These are phyloP conservation scores for Marronus borbonicus DNA, from an alignment of 2,888 invertebrate genomes.

Conservation along the genomic window DNA sequence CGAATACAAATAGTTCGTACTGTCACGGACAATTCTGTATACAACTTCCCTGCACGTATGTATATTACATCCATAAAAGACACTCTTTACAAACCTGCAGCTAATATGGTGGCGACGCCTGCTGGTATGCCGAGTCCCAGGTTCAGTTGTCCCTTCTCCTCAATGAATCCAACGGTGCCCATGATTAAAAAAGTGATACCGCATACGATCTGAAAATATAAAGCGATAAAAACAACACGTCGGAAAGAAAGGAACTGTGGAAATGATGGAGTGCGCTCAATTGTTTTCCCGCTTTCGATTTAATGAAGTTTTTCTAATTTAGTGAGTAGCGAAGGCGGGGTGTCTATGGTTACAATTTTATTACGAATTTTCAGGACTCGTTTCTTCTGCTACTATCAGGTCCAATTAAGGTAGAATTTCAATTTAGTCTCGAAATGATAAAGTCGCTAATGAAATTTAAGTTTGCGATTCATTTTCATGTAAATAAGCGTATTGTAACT, in stretches of 20 bases:
- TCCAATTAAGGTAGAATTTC: conserved; percentile 2
- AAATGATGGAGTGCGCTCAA: background rate
- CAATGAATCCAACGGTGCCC: conserved; percentile 78
- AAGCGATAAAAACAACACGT: conserved; percentile 1
- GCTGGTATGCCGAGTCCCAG: conserved; percentile 77
- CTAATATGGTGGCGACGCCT: conserved; percentile 74
- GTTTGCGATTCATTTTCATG: background rate
- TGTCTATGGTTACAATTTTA: background rate
- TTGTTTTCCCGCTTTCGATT: conserved; percentile 4
- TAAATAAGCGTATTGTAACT: background rate
- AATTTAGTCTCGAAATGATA: background rate
- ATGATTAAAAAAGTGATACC: conserved; percentile 77
- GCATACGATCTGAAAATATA: conserved; percentile 73
- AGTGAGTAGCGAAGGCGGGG: background rate
- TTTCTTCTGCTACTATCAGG: background rate
- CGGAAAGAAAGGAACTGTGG: background rate
- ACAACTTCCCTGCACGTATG: too few species aligned
- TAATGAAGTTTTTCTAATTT: conserved; percentile 22
- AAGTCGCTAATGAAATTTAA: background rate
- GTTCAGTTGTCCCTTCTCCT: conserved; percentile 76
- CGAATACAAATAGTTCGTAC: too few species aligned
- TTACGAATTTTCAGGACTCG: background rate
- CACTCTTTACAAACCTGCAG: conserved; percentile 71
- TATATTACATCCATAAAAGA: background rate
- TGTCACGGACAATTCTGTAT: too few species aligned